Evolutionary conservation across 2,888 invertebrate species (phyloP).

Genomic region (Drosophila borborema): DNA sequence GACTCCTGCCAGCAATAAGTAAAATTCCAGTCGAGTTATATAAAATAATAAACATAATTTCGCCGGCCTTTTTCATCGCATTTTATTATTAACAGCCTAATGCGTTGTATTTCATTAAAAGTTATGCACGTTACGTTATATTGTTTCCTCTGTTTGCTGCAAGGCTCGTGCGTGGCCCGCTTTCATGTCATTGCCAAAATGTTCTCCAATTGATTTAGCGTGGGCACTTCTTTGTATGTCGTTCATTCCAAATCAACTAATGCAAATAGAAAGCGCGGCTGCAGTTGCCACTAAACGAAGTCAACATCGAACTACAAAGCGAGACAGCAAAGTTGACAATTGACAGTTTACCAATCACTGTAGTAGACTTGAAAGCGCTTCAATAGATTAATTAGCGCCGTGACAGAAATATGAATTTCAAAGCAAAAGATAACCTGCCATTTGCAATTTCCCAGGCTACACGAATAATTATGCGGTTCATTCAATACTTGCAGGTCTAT

Average conservation of each 20-base stretch:
- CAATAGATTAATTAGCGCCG: not conserved
- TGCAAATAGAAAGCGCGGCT: constrained; percentile 22
- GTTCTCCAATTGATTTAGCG: constrained; percentile 3
- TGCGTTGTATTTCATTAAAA: constrained; percentile 77
- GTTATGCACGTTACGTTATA: constrained; percentile 65
- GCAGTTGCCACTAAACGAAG: constrained; percentile 36
- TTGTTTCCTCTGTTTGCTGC: constrained; percentile 32
- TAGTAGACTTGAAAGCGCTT: not conserved
- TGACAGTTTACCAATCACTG: constrained; percentile 49
- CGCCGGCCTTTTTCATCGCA: constrained; percentile 49
- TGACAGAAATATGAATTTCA: not conserved
- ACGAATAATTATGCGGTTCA: not conserved
- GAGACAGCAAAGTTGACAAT: constrained; percentile 57
- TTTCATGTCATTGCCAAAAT: constrained; percentile 47
- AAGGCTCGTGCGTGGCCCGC: constrained; percentile 51
- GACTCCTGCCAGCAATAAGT: constrained; percentile 59
- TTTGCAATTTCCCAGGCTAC: not conserved
- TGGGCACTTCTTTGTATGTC: constrained; percentile 3
- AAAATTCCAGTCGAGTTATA: constrained; percentile 62
- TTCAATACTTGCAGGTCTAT: no score
- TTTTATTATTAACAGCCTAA: constrained; percentile 75
- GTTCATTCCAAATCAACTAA: constrained; percentile 45
- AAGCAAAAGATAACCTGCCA: not conserved
- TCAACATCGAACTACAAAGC: not conserved
- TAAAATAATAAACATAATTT: constrained; percentile 79